Percentiles rank a stretch among this genome's conserved stretches.
Conservation (phyloP, 2,113 vertebrate genomes). For the Sardina pilchardus region DNA sequence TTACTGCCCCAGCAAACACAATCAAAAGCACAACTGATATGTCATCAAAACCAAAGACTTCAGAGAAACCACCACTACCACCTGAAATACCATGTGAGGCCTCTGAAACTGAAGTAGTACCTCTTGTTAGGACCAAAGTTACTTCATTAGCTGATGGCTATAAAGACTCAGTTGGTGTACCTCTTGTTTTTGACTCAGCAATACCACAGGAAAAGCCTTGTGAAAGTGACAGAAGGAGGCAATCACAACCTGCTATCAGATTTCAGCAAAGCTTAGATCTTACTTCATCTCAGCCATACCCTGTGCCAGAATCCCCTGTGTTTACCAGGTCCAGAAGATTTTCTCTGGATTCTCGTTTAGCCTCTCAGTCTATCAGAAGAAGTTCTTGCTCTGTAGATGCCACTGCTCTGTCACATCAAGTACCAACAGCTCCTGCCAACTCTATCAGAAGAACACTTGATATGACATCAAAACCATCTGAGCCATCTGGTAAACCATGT, state of each 20-base stretch:
- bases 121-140: constrained; percentile 57
- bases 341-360: background rate
- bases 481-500: constrained; percentile 23
- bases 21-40: constrained; percentile 65
- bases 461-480: constrained; percentile 63
- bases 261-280: constrained; percentile 19
- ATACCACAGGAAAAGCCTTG: constrained; percentile 28
- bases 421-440: constrained; percentile 53
- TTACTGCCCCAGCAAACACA: constrained; percentile 63
- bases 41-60: constrained; percentile 54
- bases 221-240: constrained; percentile 7
- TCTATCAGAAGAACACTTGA: constrained; percentile 73
- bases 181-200: constrained; percentile 51
- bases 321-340: constrained; percentile 15
- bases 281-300: constrained; percentile 14
- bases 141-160: constrained; percentile 27
- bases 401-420: constrained; percentile 45
- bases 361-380: constrained; percentile 18
- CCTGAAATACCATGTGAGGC: constrained; percentile 22
- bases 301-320: constrained; percentile 30
- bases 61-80: background rate
- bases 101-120: constrained; percentile 47
- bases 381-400: background rate
- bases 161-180: constrained; percentile 56
- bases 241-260: background rate